phyloP scores from a whole-genome alignment of 1,140 invertebrate genomes.

The Eriocheir sinensis region DNA sequence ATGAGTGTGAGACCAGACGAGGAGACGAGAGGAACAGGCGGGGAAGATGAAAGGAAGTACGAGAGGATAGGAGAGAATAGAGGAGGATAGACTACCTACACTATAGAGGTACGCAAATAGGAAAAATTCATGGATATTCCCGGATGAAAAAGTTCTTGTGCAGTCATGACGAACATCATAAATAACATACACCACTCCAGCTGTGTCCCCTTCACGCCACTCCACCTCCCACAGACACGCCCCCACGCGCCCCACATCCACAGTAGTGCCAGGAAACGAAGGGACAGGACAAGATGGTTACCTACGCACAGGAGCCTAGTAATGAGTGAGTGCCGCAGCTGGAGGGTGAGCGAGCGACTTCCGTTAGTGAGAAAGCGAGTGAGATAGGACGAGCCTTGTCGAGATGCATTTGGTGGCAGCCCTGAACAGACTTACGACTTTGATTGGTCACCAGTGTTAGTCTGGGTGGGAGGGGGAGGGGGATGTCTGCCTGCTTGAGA shows the following conservation, averaged over 20 bases:
- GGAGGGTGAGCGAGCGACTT: conserved; percentile 26
- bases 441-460: conserved; percentile 38
- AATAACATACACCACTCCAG: background rate
- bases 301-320: conserved; percentile 60
- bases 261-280: background rate
- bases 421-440: conserved; percentile 35
- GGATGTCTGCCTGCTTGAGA: conserved; percentile 63
- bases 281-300: background rate
- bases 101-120: conserved; percentile 61
- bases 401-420: conserved; percentile 51
- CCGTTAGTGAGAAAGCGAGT: conserved; percentile 61
- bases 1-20: conserved; percentile 52
- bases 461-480: background rate
- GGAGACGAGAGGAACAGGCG: conserved; percentile 54
- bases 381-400: conserved; percentile 53
- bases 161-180: conserved; percentile 16
- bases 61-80: conserved; percentile 46
- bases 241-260: background rate
- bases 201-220: conserved; percentile 9
- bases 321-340: conserved; percentile 36
- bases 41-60: conserved; percentile 49
- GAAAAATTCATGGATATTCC: conserved; percentile 29
- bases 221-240: background rate
- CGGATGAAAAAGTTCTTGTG: background rate
- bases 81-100: conserved; percentile 62